Evolutionary conservation across 2,113 vertebrate genomes (phyloP).

Genomic region (Sterna hirundo): DNA sequence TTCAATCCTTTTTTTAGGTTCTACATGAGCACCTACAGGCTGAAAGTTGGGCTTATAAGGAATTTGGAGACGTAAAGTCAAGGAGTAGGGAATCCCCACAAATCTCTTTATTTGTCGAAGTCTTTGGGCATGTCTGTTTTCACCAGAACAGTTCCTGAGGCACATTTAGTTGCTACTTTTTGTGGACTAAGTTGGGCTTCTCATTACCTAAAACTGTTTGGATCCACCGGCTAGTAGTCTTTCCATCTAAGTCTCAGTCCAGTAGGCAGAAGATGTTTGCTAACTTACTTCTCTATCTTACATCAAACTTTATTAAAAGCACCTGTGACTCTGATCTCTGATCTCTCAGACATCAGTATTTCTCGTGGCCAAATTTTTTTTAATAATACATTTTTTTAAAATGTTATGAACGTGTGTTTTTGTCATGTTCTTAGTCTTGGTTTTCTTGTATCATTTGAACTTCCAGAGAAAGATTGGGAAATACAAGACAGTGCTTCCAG

Average conservation of each 20-base stretch:
- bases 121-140: not conserved
- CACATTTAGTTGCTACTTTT: not conserved
- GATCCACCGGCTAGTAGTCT: not conserved
- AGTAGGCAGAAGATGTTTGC: not conserved
- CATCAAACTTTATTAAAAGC: not conserved
- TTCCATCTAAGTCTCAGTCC: not conserved
- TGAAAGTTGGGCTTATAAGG: not conserved
- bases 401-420: not conserved
- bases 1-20: not conserved
- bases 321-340: not conserved
- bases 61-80: not conserved
- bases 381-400: no score
- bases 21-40: not conserved
- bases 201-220: not conserved
- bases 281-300: not conserved
- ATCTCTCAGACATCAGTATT: not conserved
- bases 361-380: not conserved
- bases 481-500: not conserved
- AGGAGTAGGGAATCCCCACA: not conserved
- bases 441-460: not conserved
- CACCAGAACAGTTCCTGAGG: not conserved
- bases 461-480: not conserved
- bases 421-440: not conserved
- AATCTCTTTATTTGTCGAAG: not conserved
- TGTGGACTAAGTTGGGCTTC: not conserved